These are phyloP conservation scores for Myotis findleyi DNA, from an alignment of 2,797 vertebrate genomes.

Conservation along the genomic window DNA sequence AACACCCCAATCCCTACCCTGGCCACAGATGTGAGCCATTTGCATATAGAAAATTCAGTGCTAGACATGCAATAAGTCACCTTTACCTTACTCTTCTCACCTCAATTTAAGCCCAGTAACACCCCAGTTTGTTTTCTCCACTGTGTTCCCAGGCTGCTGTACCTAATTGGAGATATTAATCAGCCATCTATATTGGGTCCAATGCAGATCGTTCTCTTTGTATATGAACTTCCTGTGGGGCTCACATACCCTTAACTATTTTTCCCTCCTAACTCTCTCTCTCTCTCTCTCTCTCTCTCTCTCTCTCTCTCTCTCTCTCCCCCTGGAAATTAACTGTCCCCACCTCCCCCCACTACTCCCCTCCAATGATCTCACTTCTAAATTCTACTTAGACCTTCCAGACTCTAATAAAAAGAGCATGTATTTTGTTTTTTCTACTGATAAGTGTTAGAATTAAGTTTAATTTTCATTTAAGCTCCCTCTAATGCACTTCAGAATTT, in stretches of 20 bases:
- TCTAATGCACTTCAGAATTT: neutral
- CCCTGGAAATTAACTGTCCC: neutral
- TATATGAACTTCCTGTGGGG: neutral
- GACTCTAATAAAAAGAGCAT: neutral
- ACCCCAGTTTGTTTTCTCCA: neutral
- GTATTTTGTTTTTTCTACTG: neutral
- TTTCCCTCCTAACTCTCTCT: neutral
- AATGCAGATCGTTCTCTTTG: neutral
- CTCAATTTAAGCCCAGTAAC: neutral
- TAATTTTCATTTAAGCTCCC: neutral
- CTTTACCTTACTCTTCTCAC: neutral
- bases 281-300: neutral
- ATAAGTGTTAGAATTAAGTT: neutral
- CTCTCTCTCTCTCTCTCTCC: neutral
- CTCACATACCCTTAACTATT: neutral
- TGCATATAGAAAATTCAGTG: neutral
- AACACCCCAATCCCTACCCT: neutral
- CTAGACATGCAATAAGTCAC: neutral
- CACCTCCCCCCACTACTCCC: accelerated
- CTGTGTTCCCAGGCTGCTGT: neutral
- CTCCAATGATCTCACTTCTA: neutral
- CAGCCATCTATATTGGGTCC: accelerated
- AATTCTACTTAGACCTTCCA: neutral
- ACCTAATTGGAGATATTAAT: neutral
- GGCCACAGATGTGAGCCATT: neutral